These are phyloP conservation scores for Arctocebus calabarensis DNA, from an alignment of 2,797 vertebrate genomes.

Conservation along the genomic window DNA sequence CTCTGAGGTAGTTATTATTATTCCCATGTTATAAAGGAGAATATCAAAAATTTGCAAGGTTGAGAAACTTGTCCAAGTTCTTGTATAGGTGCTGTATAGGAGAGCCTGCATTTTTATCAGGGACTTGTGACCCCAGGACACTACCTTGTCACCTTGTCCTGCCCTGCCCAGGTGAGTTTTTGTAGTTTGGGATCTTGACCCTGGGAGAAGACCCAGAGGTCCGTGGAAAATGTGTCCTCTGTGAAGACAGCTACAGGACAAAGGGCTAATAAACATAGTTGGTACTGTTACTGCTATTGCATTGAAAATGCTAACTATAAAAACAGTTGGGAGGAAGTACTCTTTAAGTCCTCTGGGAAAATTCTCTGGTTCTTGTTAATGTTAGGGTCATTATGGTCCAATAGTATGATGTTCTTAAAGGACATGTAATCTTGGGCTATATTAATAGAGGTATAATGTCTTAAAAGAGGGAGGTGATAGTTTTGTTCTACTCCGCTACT, in stretches of 20 bases:
- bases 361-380: slow-evolving; percentile 14
- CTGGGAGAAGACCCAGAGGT: not conserved
- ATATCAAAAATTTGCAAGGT: not conserved
- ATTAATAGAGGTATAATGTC: slow-evolving; percentile 29
- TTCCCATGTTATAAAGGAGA: not conserved
- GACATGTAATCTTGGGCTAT: not conserved
- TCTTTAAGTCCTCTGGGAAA: not conserved
- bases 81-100: not conserved
- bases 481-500: slow-evolving; percentile 32
- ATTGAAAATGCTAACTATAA: not conserved
- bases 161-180: not conserved
- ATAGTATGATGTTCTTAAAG: slow-evolving; percentile 17
- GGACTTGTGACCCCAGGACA: not conserved
- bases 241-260: not conserved
- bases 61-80: not conserved
- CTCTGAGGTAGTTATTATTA: not conserved
- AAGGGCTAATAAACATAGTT: not conserved
- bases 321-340: not conserved
- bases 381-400: not conserved
- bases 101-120: not conserved
- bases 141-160: not conserved
- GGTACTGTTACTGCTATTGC: not conserved
- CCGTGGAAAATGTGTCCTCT: not conserved
- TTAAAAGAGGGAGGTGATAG: not conserved
- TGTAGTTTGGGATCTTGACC: not conserved